Conservation (phyloP, 2,797 vertebrate genomes). For the Enteromius treurensis region DNA sequence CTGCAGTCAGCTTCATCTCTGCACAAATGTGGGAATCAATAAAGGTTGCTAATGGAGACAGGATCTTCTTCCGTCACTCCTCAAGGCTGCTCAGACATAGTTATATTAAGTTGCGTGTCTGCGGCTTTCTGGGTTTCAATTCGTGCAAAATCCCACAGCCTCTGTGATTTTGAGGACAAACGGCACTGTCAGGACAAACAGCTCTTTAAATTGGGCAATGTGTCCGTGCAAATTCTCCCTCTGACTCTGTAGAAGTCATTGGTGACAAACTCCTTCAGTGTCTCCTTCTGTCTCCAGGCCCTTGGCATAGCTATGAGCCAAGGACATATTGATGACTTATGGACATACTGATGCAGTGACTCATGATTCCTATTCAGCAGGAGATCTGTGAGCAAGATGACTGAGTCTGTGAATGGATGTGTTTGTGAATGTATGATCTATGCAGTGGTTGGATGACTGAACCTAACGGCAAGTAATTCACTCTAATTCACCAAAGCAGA, state of each 20-base stretch:
- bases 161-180: not conserved
- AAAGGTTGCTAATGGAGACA: slow-evolving; percentile 48
- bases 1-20: slow-evolving; percentile 21
- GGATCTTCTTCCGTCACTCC: slow-evolving; percentile 22
- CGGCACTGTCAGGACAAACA: not conserved
- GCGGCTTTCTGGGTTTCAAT: not conserved
- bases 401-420: slow-evolving; percentile 47
- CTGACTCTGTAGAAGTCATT: slow-evolving; percentile 9
- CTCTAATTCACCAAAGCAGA: not conserved
- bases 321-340: slow-evolving; percentile 43
- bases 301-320: slow-evolving; percentile 33
- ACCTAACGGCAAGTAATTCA: slow-evolving; percentile 38
- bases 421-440: slow-evolving; percentile 43
- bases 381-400: slow-evolving; percentile 18
- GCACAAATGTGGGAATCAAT: slow-evolving; percentile 41
- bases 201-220: not conserved
- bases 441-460: slow-evolving; percentile 46
- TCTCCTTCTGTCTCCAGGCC: slow-evolving; percentile 7
- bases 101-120: slow-evolving; percentile 29
- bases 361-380: slow-evolving; percentile 32
- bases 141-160: not conserved
- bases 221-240: not conserved
- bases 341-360: slow-evolving; percentile 43
- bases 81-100: slow-evolving; percentile 23
- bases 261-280: not conserved